These are phyloP conservation scores for Stratiolaelaps scimitus DNA, from an alignment of 1,140 invertebrate genomes.

Conservation along the genomic window DNA sequence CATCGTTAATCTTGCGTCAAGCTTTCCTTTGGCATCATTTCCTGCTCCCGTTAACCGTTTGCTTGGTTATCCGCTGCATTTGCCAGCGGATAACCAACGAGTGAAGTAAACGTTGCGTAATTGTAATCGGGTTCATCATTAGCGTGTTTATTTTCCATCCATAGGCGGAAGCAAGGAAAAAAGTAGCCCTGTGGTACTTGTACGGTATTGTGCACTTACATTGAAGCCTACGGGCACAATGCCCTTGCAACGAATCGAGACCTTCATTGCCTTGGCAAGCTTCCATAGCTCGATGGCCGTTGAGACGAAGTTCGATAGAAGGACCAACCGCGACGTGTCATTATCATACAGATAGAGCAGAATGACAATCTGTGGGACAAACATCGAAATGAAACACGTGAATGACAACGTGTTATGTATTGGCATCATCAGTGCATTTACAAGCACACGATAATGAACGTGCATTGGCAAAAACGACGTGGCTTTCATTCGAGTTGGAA, in stretches of 20 bases:
- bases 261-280: slow-evolving; percentile 72
- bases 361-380: slow-evolving; percentile 51
- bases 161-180: no score
- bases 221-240: slow-evolving; percentile 27
- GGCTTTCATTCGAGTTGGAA: background rate
- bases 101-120: no score
- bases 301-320: slow-evolving; percentile 71
- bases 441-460: no score
- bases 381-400: background rate
- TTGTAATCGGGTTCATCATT: no score
- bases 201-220: slow-evolving; percentile 23
- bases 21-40: no score
- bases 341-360: slow-evolving; percentile 87
- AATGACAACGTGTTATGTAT: background rate
- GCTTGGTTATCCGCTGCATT: no score
- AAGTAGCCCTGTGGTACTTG: slow-evolving; percentile 36
- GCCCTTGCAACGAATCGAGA: slow-evolving; percentile 43
- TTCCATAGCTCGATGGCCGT: slow-evolving; percentile 90
- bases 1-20: no score
- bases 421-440: no score
- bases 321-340: slow-evolving; percentile 73
- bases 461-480: no score
- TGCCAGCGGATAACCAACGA: no score
- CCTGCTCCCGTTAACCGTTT: no score
- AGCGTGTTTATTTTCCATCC: no score